A percentile compares a stretch with the other conserved stretches of the same genome.
Conservation (phyloP, 1,140 invertebrate genomes). For the Diachasma alloeum region DNA sequence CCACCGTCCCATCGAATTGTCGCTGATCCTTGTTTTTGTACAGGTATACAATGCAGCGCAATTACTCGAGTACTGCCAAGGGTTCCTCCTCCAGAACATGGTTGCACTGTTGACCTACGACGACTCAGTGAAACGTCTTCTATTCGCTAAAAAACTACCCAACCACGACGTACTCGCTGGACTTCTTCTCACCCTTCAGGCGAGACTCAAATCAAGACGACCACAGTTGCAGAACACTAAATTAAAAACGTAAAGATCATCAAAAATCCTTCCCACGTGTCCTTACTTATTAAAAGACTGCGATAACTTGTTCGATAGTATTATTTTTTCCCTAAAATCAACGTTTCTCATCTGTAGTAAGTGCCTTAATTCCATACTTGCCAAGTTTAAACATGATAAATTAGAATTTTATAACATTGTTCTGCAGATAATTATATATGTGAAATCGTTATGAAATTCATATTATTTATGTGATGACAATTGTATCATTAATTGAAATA, state of each 20-base stretch:
- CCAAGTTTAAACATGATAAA: background rate
- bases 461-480: conserved; percentile 26
- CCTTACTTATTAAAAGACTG: background rate
- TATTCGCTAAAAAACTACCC: conserved; percentile 89
- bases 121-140: conserved; percentile 85
- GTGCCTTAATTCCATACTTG: conserved; percentile 2
- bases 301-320: background rate
- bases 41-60: conserved; percentile 88
- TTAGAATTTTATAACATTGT: background rate
- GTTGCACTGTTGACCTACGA: conserved; percentile 90
- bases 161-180: conserved; percentile 89
- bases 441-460: background rate
- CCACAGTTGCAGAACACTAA: conserved; percentile 52
- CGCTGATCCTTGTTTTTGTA: conserved; percentile 29
- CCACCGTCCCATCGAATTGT: background rate
- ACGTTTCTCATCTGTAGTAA: background rate
- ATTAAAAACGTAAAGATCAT: conserved; percentile 43
- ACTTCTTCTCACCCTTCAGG: conserved; percentile 80
- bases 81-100: conserved; percentile 92
- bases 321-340: background rate
- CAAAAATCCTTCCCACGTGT: background rate
- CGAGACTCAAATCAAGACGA: conserved; percentile 75
- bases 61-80: conserved; percentile 88
- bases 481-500: conserved; percentile 18
- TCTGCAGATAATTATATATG: no score